phyloP scores from a whole-genome alignment of 1,140 invertebrate genomes.

The Pristionchus pacificus region DNA sequence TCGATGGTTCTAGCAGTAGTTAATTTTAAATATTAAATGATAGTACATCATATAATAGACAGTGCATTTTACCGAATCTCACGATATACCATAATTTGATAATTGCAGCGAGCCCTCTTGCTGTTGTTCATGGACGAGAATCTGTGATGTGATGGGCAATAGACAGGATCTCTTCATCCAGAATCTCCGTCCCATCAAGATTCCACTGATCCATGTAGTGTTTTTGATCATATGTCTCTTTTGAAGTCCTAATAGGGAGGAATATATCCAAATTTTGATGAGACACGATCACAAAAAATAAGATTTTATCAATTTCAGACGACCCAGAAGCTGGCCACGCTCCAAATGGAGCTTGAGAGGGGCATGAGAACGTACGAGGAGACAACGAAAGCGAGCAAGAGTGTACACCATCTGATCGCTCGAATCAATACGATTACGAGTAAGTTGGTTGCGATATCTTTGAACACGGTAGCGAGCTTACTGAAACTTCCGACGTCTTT shows the following conservation, averaged over 20 bases:
- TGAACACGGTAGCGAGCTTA: too few species aligned
- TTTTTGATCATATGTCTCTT: neutral
- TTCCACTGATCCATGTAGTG: constrained; percentile 15
- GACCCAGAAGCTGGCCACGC: constrained; percentile 18
- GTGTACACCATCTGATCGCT: constrained; percentile 7
- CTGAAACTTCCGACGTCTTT: too few species aligned
- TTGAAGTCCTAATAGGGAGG: too few species aligned
- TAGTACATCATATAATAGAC: too few species aligned
- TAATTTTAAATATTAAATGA: too few species aligned
- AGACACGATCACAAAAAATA: too few species aligned
- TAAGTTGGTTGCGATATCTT: too few species aligned
- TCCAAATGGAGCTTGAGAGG: constrained; percentile 27
- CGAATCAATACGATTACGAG: constrained; percentile 25
- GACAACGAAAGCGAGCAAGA: constrained; percentile 1
- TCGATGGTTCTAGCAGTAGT: too few species aligned
- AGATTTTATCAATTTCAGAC: constrained; percentile 8
- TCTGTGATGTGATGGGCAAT: constrained; percentile 31
- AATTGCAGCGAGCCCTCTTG: neutral
- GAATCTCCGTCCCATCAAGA: constrained; percentile 14
- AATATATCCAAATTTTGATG: too few species aligned
- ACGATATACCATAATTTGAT: too few species aligned
- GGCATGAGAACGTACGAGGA: constrained; percentile 24
- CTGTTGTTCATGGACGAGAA: constrained; percentile 28
- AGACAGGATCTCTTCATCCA: constrained; percentile 23
- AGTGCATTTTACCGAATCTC: too few species aligned